Evolutionary conservation across 1,140 invertebrate species (phyloP), one percentile per base, ranked within the genome.

Genomic region (Sipha flava): DNA sequence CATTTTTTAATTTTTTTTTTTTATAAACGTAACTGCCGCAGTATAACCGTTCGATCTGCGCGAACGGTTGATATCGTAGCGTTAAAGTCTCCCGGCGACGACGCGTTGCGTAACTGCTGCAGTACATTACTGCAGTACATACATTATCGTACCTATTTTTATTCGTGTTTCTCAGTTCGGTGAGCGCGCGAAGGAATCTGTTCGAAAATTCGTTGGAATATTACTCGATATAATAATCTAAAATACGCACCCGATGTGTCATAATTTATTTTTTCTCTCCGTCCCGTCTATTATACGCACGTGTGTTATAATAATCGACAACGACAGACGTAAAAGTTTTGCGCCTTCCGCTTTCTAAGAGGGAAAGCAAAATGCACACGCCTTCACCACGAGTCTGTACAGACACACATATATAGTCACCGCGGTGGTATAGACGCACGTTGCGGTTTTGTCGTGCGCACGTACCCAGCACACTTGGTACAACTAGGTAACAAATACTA

Each of bases 321-420:
- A 64, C 62, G 62, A 64, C 47, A 18, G 23, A 47, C 66, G 66
- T 70, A 70, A 70, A 70, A 70, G 66, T 70, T 70, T 59, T 47
- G 66, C 66, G 23, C 66, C 66, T 70, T 70, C 66, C 66, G 66
- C 66, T 70, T 70, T 70, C 66, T 70, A 70, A 47, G 66, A 70
- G 66, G 40, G 66, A 70, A 70, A 70, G 66, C 66, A 70, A 70
- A 47, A 70, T 23, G 16, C 40, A 26, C 43, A 7, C 43, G 47
- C 66, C 66, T 70, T 70, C 66, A 66, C 62, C 49, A n/a, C n/a
- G n/a, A n/a, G n/a, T n/a, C n/a, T n/a, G n/a, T n/a, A n/a, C n/a
- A n/a, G n/a, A n/a, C n/a, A n/a, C n/a, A n/a, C 10, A 12, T 23
- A 14, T 3, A 14, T 40, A 62, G 62, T 40, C 62, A 70, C 66